These are phyloP conservation scores for Nothobranchius kuhntae DNA, from an alignment of 2,113 vertebrate species.

Conservation along the genomic window DNA sequence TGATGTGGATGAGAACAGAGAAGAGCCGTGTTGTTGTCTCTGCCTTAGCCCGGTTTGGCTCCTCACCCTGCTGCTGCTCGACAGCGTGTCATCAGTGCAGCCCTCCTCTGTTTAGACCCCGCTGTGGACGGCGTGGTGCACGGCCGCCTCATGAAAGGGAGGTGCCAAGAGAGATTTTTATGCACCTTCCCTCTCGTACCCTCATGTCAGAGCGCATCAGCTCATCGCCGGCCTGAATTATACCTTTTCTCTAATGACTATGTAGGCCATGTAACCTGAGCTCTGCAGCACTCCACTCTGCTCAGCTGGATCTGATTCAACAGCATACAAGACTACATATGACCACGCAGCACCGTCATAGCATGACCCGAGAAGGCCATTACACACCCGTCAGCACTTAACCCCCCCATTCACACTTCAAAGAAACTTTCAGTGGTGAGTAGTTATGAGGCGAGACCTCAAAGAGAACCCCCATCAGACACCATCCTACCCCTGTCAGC, in stretches of 20 bases:
- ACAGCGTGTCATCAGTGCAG: constrained; percentile 47
- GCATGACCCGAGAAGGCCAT: constrained; percentile 49
- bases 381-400: constrained; percentile 54
- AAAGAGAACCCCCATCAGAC: constrained; percentile 30
- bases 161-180: constrained; percentile 36
- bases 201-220: constrained; percentile 43
- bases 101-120: constrained; percentile 28
- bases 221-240: constrained; percentile 18
- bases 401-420: constrained; percentile 49
- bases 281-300: constrained; percentile 34
- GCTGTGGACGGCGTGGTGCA: constrained; percentile 42
- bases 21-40: constrained; percentile 30
- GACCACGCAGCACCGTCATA: constrained; percentile 43
- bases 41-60: constrained; percentile 32
- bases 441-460: constrained; percentile 41
- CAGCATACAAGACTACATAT: constrained; percentile 43
- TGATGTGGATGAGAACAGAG: background rate
- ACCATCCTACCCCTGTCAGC: constrained; percentile 30
- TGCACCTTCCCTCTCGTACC: constrained; percentile 33
- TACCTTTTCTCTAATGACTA: constrained; percentile 33
- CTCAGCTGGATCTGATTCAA: constrained; percentile 45
- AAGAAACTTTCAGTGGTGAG: constrained; percentile 48
- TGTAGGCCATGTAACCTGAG: constrained; percentile 42
- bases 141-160: constrained; percentile 49
- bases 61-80: constrained; percentile 19